Conservation (phyloP, 1,140 invertebrate species). For the Danaus melanippus region DNA sequence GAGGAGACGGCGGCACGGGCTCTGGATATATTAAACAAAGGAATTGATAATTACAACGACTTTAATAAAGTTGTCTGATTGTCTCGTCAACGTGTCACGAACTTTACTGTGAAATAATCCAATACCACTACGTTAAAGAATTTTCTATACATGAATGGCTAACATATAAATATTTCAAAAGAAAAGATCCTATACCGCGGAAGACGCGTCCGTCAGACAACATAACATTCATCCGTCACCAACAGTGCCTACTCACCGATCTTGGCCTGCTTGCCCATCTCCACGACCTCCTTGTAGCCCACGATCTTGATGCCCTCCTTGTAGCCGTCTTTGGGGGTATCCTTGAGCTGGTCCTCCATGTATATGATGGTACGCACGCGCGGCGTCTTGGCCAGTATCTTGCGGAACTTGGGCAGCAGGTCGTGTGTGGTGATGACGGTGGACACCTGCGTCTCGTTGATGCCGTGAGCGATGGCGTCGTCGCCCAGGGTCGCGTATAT, state of each 20-base stretch:
- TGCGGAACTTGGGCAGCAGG: slow-evolving; percentile 90
- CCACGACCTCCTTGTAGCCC: slow-evolving; percentile 75
- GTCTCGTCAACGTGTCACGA: too few species aligned
- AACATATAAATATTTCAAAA: too few species aligned
- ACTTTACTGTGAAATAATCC: too few species aligned
- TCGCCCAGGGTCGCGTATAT: slow-evolving; percentile 97
- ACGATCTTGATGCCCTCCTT: slow-evolving; percentile 79
- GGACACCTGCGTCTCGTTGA: slow-evolving; percentile 96
- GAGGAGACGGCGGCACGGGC: slow-evolving; percentile 73
- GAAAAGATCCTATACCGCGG: too few species aligned
- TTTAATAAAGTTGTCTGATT: too few species aligned
- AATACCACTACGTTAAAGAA: too few species aligned
- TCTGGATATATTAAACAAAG: slow-evolving; percentile 42
- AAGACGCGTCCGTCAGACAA: too few species aligned
- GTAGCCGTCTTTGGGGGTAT: slow-evolving; percentile 78
- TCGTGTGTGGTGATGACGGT: slow-evolving; percentile 92
- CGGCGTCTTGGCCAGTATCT: slow-evolving; percentile 79
- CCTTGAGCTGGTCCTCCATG: slow-evolving; percentile 89
- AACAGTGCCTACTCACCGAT: slow-evolving; percentile 45
- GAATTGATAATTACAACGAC: background rate
- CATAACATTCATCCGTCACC: too few species aligned
- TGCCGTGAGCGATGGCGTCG: slow-evolving; percentile 94
- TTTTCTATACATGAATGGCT: too few species aligned
- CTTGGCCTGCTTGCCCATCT: slow-evolving; percentile 49
- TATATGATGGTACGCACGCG: slow-evolving; percentile 86